Base-by-base conservation (phyloP, 2,113 vertebrate species). In the Colossoma macropomum region DNA sequence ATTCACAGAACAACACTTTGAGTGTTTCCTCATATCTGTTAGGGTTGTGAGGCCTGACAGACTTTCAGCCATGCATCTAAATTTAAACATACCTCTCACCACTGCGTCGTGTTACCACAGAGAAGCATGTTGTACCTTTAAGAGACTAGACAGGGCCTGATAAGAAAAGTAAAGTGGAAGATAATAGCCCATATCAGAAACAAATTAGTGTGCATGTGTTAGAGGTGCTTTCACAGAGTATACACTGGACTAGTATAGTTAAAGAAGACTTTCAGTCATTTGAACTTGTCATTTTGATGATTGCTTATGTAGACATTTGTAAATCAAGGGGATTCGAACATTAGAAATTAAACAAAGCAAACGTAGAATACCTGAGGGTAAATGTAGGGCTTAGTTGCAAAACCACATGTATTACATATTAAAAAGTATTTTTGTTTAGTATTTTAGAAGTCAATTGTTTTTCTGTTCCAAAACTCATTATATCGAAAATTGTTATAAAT, bases 11-110 rank as follows among this genome's bases (percentile, higher is more conserved):
- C 19, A 66, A 32, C 59, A 68, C 63, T 66, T 77, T 72, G 63
- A 56, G 65, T 70, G 65, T 76, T 81, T 80, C 54, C 77, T 84
- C 32, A 45, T 75, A 32, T 75, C 66, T 80, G 63, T 28, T 70
- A 52, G 65, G 27, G 70, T 83, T 75, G 76, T 63, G 52, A 59
- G 41, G 70, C 72, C 77, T 80, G 76, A 62, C 83, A 86, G 77
- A 80, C 69, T 59, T 80, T 70, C 45, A 82, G 72, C 79, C 59
- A 77, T 77, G 83, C 63, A 32, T 83, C 77, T 87, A 87, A 83
- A 88, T 87, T 54, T 85, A 85, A 83, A 81, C 73, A n/a, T 50
- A 52, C 41, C 75, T 85, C 48, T 77, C 54, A 60, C 23, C 75
- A 77, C 71, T 81, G 21, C 73, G 80, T 72, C 83, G 70, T 85